These are phyloP conservation scores for Microctenopoma lineatum DNA, from an alignment of 2,797 vertebrate genomes.

Conservation along the genomic window DNA sequence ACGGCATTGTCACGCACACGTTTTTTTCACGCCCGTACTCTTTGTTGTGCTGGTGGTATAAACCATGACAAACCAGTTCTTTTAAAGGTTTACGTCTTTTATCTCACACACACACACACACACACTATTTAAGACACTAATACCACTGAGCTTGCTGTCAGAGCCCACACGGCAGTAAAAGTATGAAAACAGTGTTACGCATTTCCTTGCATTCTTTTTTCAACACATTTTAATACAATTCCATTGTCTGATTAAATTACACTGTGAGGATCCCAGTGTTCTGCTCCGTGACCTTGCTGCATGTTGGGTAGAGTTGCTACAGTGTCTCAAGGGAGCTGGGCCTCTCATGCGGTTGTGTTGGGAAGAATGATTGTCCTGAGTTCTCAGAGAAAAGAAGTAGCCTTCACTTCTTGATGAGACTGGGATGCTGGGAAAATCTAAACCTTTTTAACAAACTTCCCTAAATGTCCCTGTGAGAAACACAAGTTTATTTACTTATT, in stretches of 20 bases:
- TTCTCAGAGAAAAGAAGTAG: slow-evolving; percentile 61
- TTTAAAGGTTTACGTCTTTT: background rate
- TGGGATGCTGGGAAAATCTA: slow-evolving; percentile 66
- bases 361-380: slow-evolving; percentile 54
- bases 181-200: fast-evolving
- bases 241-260: background rate
- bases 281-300: slow-evolving; percentile 27
- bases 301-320: slow-evolving; percentile 3
- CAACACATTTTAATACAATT: background rate
- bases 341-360: slow-evolving; percentile 50
- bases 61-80: slow-evolving; percentile 45
- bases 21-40: too few species aligned
- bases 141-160: background rate
- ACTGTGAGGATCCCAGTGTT: background rate
- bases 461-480: slow-evolving; percentile 14
- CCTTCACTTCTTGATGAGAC: slow-evolving; percentile 9
- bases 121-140: slow-evolving; percentile 1
- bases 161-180: background rate
- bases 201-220: slow-evolving; percentile 17
- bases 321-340: slow-evolving; percentile 51
- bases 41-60: slow-evolving; percentile 16
- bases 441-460: slow-evolving; percentile 44
- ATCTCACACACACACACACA: background rate
- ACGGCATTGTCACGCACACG: background rate
- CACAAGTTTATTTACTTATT: background rate